A percentile compares a stretch with the other conserved stretches of the same genome.
phyloP scores from a whole-genome alignment of 1,140 invertebrate genomes.

The Scaptomyza graminum region DNA sequence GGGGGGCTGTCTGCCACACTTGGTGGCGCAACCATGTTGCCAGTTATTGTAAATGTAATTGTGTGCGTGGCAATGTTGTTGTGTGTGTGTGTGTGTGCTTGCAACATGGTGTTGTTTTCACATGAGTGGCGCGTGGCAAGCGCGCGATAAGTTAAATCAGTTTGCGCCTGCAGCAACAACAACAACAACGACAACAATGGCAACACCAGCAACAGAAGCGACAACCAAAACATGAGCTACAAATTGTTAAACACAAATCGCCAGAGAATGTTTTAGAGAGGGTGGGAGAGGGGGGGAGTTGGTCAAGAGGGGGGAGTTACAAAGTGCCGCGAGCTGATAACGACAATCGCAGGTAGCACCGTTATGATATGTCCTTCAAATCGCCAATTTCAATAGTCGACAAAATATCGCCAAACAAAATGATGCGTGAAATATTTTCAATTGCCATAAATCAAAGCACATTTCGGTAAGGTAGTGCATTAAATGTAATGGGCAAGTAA shows the following conservation, averaged over 20 bases:
- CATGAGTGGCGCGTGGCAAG: slow-evolving; percentile 57
- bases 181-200: slow-evolving; percentile 25
- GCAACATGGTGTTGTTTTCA: slow-evolving; percentile 49
- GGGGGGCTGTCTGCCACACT: slow-evolving; percentile 33
- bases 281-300: background rate
- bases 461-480: background rate
- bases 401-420: slow-evolving; percentile 4
- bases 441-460: background rate
- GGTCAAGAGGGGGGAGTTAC: background rate
- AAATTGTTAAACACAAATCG: slow-evolving; percentile 78
- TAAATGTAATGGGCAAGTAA: too few relatives aligned
- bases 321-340: slow-evolving; percentile 35
- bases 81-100: background rate
- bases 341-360: slow-evolving; percentile 14
- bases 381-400: slow-evolving; percentile 9
- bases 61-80: slow-evolving; percentile 4
- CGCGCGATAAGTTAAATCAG: slow-evolving; percentile 77
- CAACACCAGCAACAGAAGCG: background rate
- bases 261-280: slow-evolving; percentile 11
- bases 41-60: slow-evolving; percentile 31
- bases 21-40: slow-evolving; percentile 41
- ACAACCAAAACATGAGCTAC: slow-evolving; percentile 74
- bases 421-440: background rate
- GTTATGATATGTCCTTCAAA: background rate
- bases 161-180: slow-evolving; percentile 46